These are phyloP conservation scores for Amiota minor DNA, from an alignment of 2,888 invertebrate genomes.

Conservation along the genomic window DNA sequence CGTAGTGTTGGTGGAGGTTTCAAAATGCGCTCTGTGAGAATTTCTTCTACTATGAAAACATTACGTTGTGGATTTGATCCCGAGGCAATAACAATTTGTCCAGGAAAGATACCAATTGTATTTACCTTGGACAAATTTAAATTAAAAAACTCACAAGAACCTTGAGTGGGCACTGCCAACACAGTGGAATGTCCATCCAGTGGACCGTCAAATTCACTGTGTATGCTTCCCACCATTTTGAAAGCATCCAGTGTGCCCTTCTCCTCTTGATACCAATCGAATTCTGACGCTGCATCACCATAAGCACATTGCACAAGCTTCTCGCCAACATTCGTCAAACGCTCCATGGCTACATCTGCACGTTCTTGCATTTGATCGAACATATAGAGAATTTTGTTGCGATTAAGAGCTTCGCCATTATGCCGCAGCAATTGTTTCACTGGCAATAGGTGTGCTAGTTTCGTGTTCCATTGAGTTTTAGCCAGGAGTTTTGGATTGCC, in stretches of 20 bases:
- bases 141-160: slow-evolving; percentile 74
- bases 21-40: slow-evolving; percentile 77
- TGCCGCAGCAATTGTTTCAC: slow-evolving; percentile 75
- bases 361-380: slow-evolving; percentile 69
- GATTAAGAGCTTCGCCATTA: slow-evolving; percentile 72
- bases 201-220: slow-evolving; percentile 82
- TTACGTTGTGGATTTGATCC: slow-evolving; percentile 83
- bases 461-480: slow-evolving; percentile 64
- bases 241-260: slow-evolving; percentile 64
- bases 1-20: slow-evolving; percentile 72
- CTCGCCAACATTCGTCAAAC: slow-evolving; percentile 66
- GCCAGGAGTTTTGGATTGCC: slow-evolving; percentile 76
- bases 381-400: slow-evolving; percentile 73
- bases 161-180: slow-evolving; percentile 79
- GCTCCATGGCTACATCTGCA: slow-evolving; percentile 67
- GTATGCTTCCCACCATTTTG: slow-evolving; percentile 80
- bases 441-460: slow-evolving; percentile 59
- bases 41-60: slow-evolving; percentile 79
- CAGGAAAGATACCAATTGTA: slow-evolving; percentile 71
- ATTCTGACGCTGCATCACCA: slow-evolving; percentile 60
- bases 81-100: slow-evolving; percentile 78
- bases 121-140: slow-evolving; percentile 75
- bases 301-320: slow-evolving; percentile 68
- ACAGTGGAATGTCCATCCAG: slow-evolving; percentile 82
- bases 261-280: slow-evolving; percentile 69